Evolutionary conservation across 1,140 invertebrate genomes (phyloP).

Genomic region (Pogonognathellus flavescens): DNA sequence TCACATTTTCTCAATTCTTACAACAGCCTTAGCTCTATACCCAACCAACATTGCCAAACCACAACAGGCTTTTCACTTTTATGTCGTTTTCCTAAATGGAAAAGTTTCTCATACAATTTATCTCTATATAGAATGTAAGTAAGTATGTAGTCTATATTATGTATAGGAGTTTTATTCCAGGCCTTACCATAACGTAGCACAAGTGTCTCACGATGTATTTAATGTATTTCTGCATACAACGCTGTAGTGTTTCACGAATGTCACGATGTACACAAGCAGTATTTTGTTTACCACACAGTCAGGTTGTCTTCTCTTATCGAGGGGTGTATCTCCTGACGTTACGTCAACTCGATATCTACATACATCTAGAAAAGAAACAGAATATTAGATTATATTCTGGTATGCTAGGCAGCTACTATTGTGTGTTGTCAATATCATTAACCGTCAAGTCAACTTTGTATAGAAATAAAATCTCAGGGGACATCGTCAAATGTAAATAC

Average conservation of each 20-base stretch:
- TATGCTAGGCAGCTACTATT: background rate
- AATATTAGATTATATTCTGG: background rate
- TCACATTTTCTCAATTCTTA: slow-evolving; percentile 12
- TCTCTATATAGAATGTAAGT: background rate
- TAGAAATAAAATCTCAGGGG: slow-evolving; percentile 38
- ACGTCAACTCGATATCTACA: no score
- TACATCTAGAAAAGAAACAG: no score
- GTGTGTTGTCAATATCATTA: slow-evolving; percentile 37
- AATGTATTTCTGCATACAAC: no score
- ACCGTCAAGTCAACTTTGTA: slow-evolving; percentile 21
- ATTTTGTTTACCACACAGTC: no score
- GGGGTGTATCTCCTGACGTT: no score
- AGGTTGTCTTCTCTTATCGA: no score
- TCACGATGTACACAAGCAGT: no score
- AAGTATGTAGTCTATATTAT: background rate
- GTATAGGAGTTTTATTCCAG: background rate
- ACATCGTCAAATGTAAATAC: background rate
- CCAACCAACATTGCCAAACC: background rate
- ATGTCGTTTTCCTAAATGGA: slow-evolving; percentile 24
- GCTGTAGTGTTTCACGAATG: no score
- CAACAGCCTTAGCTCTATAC: background rate
- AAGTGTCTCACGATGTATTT: no score
- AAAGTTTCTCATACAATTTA: slow-evolving; percentile 16
- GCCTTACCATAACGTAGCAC: background rate
- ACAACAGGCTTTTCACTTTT: slow-evolving; percentile 37